Evolutionary conservation across 2,797 vertebrate genomes (phyloP).

Genomic region (Ispidina picta): DNA sequence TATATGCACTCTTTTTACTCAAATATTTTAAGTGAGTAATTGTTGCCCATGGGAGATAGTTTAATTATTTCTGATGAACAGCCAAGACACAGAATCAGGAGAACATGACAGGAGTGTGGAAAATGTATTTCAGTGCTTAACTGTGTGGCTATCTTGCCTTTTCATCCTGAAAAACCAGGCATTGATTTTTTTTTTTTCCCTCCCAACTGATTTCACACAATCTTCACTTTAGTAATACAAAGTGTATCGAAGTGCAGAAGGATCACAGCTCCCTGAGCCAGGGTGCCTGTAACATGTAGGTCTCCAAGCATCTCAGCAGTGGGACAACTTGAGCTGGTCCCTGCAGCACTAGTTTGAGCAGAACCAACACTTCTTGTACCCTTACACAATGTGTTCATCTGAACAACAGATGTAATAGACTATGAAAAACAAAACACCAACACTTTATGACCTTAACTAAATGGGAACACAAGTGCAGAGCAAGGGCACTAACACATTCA

Average conservation of each 20-base stretch:
- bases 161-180: slow-evolving; percentile 72
- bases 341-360: not conserved
- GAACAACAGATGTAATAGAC: not conserved
- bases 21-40: slow-evolving; percentile 82
- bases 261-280: not conserved
- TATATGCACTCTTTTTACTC: slow-evolving; percentile 78
- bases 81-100: slow-evolving; percentile 67
- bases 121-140: slow-evolving; percentile 73
- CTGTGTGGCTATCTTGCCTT: slow-evolving; percentile 76
- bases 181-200: slow-evolving; percentile 70
- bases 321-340: not conserved
- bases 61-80: slow-evolving; percentile 83
- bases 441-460: not conserved
- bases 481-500: not conserved
- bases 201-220: slow-evolving; percentile 77
- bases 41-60: slow-evolving; percentile 81
- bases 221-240: slow-evolving; percentile 70
- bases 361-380: not conserved
- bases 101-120: slow-evolving; percentile 72
- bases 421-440: not conserved
- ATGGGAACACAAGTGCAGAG: not conserved
- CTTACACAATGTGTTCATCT: not conserved
- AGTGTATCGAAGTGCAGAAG: slow-evolving; percentile 55
- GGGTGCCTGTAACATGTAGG: not conserved
- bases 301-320: not conserved